Evolutionary conservation across 2,113 vertebrate species (phyloP).

Genomic region (Pachyramphus minor): DNA sequence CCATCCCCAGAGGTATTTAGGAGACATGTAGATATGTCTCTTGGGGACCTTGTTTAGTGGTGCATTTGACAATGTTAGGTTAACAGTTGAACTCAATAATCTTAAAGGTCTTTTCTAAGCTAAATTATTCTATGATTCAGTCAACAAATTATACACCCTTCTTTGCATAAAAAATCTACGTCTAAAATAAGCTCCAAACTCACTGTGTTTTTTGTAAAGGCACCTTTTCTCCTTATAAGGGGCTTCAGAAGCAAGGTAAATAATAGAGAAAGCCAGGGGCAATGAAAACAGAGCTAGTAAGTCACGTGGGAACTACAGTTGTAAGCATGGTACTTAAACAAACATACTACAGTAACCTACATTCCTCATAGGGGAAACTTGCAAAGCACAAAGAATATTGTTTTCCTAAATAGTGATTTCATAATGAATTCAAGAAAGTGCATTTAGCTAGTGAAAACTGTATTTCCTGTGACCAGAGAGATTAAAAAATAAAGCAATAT

Average conservation of each 20-base stretch:
- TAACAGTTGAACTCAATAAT: fast-evolving
- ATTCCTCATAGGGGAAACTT: not conserved
- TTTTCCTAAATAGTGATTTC: not conserved
- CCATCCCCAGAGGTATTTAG: not conserved
- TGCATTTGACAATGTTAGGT: not conserved
- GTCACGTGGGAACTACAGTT: not conserved
- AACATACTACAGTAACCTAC: not conserved
- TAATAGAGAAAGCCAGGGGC: not conserved
- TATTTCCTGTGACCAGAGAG: not conserved
- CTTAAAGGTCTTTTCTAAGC: not conserved
- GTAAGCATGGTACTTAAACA: not conserved
- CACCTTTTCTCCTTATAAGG: not conserved
- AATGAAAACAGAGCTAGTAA: not conserved
- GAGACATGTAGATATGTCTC: not conserved
- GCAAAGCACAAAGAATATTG: not conserved
- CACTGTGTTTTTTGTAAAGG: not conserved
- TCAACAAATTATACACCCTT: not conserved
- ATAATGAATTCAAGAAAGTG: not conserved
- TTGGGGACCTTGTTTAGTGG: not conserved
- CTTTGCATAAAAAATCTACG: not conserved
- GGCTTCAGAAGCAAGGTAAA: conserved; percentile 26
- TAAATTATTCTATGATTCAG: not conserved
- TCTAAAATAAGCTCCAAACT: not conserved
- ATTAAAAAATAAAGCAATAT: not conserved
- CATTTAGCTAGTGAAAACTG: not conserved